phyloP scores from a whole-genome alignment of 1,140 invertebrate species.

The Planococcus citri region DNA sequence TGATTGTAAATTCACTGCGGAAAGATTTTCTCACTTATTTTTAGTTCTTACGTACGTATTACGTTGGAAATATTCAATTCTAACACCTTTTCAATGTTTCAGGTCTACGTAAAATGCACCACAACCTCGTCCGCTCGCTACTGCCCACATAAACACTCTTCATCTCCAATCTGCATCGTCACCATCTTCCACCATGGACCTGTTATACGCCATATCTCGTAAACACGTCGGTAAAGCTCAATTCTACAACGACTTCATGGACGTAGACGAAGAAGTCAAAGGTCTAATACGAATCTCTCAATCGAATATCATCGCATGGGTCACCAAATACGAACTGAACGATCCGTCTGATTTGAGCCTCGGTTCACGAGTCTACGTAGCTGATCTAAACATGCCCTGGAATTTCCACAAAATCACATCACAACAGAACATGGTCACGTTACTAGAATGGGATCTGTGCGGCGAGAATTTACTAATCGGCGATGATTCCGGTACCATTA shows the following conservation, averaged over 20 bases:
- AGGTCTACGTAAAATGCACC: too few relatives aligned
- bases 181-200: constrained; percentile 16
- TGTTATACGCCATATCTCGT: constrained; percentile 22
- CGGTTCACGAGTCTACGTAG: constrained; percentile 70
- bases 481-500: constrained; percentile 57
- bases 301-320: constrained; percentile 68
- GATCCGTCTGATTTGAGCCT: constrained; percentile 51
- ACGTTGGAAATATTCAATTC: too few relatives aligned
- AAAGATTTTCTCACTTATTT: too few relatives aligned
- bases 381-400: constrained; percentile 77
- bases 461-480: constrained; percentile 65
- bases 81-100: too few relatives aligned
- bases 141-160: too few relatives aligned
- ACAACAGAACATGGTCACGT: constrained; percentile 47
- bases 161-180: neutral
- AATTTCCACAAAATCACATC: constrained; percentile 51
- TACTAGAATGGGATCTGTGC: constrained; percentile 70
- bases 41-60: too few relatives aligned
- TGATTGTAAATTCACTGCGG: too few relatives aligned
- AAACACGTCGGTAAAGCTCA: constrained; percentile 23
- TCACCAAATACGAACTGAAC: constrained; percentile 52
- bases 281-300: constrained; percentile 47
- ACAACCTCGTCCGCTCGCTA: too few relatives aligned
- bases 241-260: constrained; percentile 25
- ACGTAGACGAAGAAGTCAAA: constrained; percentile 36